A percentile compares a stretch with the other conserved stretches of the same genome.
phyloP scores from a whole-genome alignment of 2,113 vertebrate genomes.

The Apteryx owenii region DNA sequence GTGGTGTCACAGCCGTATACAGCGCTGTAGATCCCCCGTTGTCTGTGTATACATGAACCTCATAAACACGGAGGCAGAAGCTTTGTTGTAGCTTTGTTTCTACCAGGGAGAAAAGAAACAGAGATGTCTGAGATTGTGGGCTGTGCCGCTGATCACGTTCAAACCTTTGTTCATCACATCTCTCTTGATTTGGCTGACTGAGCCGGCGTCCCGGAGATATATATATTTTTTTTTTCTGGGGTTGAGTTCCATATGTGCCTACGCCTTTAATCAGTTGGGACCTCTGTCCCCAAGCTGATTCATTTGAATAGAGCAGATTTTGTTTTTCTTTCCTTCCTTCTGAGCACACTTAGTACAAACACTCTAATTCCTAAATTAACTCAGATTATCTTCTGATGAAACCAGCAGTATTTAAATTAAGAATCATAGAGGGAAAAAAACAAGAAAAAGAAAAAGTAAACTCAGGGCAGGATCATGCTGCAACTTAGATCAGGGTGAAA shows the following conservation, averaged over 20 bases:
- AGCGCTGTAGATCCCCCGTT: background rate
- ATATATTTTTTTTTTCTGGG: background rate
- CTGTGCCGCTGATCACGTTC: background rate
- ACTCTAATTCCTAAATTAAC: constrained; percentile 65
- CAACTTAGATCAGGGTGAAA: background rate
- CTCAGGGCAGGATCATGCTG: background rate
- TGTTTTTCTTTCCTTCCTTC: constrained; percentile 57
- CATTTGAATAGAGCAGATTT: constrained; percentile 57
- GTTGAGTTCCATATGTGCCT: constrained; percentile 63
- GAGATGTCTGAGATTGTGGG: background rate
- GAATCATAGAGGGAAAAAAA: background rate
- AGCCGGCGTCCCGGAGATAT: background rate
- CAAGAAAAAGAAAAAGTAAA: background rate
- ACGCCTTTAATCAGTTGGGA: constrained; percentile 42
- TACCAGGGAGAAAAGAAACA: background rate
- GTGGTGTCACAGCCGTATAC: background rate
- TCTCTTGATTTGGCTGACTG: constrained; percentile 19
- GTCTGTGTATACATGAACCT: background rate
- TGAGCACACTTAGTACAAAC: constrained; percentile 62
- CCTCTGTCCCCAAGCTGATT: constrained; percentile 43
- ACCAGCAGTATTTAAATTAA: background rate
- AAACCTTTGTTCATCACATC: background rate
- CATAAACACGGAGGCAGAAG: background rate
- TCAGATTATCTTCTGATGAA: constrained; percentile 52
- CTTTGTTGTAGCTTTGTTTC: background rate